Evolutionary conservation across 2,797 vertebrate genomes (phyloP), one percentile per base, ranked within the genome.

Genomic region (Calcarius lapponicus): DNA sequence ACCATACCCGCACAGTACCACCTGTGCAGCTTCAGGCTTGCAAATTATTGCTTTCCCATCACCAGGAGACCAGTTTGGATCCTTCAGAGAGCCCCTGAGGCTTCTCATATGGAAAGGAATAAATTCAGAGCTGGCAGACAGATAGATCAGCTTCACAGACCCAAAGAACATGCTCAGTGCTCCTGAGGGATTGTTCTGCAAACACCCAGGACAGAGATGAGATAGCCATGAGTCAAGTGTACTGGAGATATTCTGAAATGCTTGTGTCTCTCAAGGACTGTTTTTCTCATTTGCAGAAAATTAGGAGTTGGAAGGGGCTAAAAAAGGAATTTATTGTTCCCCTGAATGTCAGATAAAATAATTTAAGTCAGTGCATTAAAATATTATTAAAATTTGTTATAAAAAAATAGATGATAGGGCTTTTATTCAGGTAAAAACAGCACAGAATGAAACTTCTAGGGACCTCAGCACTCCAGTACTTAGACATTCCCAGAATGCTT

Each of bases 401-500:
- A 45, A 89, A 88, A 29, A 71, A 85, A 76, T 31, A 67, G 26
- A 86, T 43, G 2, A 76, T 6, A 48, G 15, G 2, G 32, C 34
- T 71, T 88, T 91, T 91, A 54, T 86, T 60, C 66, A 81, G 70
- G 70, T 81, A 84, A 90, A 90, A 95, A 48, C 18, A 85, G 36
- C 65, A 83, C 31, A 79, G 58, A 88, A 79, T 36, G 51, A 93
- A 94, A 56, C 51, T 93, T 75, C 47, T 34, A 67, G 54, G 74
- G 75, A 91, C 51, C 79, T 94, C 73, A 90, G 17, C 80, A 81
- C 66, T 81, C 54, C 32, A 60, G n/a, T 56, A 84, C 85, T 90
- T 79, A 73, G 73, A 91, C 80, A 91, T 95, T 96, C 62, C 85
- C 17, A 13, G 91, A 85, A 94, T 76, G 70, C 87, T 94, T 94